A percentile compares a stretch with the other conserved stretches of the same genome.
phyloP scores from a whole-genome alignment of 2,797 vertebrate genomes.

The Hylomyscus alleni region DNA sequence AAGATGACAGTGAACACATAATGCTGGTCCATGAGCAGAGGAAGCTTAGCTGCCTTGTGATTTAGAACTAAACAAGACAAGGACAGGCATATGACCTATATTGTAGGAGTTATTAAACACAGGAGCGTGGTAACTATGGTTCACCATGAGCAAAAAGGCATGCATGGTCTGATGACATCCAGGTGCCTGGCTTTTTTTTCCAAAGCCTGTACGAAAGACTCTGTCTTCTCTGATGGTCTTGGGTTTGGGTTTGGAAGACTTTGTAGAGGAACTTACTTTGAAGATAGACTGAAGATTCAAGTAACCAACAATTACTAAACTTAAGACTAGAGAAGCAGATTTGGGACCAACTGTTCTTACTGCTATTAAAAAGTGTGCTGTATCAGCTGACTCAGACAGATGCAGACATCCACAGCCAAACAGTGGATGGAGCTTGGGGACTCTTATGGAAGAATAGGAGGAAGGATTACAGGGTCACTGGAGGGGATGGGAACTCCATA shows the following conservation, averaged over 20 bases:
- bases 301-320: not conserved
- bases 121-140: too few relatives aligned
- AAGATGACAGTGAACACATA: not conserved
- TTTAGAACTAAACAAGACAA: not conserved
- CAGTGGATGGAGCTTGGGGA: not conserved
- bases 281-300: not conserved
- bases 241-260: not conserved
- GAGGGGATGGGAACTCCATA: too few relatives aligned
- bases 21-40: not conserved
- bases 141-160: not conserved
- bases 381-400: not conserved
- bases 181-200: not conserved
- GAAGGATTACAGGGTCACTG: too few relatives aligned
- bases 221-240: not conserved
- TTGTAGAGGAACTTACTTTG: not conserved
- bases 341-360: not conserved
- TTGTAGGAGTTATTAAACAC: not conserved
- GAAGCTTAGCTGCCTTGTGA: not conserved
- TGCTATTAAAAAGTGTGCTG: not conserved
- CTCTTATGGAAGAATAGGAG: too few relatives aligned
- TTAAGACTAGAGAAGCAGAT: not conserved
- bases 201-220: not conserved
- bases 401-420: not conserved
- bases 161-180: not conserved
- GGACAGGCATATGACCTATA: not conserved